Evolutionary conservation across 2,797 vertebrate species (phyloP), one percentile per base, ranked within the genome.

Genomic region (Eupleurogrammus muticus): DNA sequence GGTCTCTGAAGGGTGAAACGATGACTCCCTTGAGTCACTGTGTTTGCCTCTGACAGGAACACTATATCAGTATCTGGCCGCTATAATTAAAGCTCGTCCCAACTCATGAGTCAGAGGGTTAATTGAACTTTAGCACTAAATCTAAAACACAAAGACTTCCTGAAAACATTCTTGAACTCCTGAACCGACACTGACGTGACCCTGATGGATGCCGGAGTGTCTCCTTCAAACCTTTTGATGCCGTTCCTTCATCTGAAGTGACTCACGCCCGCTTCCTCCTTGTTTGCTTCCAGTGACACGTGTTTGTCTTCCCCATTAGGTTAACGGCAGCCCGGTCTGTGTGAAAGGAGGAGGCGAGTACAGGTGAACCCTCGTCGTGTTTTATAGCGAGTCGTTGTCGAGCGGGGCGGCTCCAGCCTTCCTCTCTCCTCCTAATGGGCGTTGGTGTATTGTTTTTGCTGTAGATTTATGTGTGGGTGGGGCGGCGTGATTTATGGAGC

Each of bases 121-220:
- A 85, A 91, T 85, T 89, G 85, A 89, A 87, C 81, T 77, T 89
- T 65, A 56, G 85, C 81, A 79, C 76, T 92, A 89, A 90, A 91
- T 90, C 87, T 84, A 60, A 79, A 79, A 83, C 79, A 83, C 73
- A 87, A 89, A 87, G 84, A 89, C 85, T 90, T 90, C 86, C 89
- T 83, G 66, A 87, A 89, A 90, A 89, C 88, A 90, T 89, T 88
- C 85, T 89, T 91, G 90, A 92, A 92, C 90, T 91, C 70, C 82
- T 87, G 84, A 86, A 90, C 88, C 90, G 89, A 90, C 90, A 88
- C 83, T 59, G 75, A 86, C 76, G 58, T 90, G 85, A 87, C 83
- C 88, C 86, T 73, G 81, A 84, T 34, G 60, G 85, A 90, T 66
- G 80, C 88, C 88, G 80, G 75, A 42, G 75, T 63, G 88, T 88